Base-by-base conservation (phyloP, 37 sponge, comb jelly and placozoan species). In the Axinella damicornis region DNA sequence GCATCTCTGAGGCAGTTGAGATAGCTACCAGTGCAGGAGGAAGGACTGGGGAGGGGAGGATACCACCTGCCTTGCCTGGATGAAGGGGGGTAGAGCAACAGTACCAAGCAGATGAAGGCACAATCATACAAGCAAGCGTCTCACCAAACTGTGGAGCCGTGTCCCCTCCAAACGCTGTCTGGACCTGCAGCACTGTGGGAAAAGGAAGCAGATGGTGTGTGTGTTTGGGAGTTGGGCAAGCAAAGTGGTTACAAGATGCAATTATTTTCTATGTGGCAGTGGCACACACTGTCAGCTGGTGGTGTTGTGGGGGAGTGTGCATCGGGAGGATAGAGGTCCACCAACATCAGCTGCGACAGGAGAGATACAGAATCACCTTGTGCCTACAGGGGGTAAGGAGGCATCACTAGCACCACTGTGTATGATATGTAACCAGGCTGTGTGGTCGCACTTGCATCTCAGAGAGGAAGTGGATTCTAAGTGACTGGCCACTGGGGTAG, bases 1-100 rank as follows among this genome's bases (percentile, higher is more conserved):
- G 91, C 40, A 90, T 36, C 25, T 78, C 91, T 6, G 85, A 41
- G n/a, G 79, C 64, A 78, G 75, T 65, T 28, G 88, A 65, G 37
- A 90, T 71, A 0, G 78, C 83, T 11, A 61, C 71, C n/a, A 82
- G 25, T 4, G 57, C 64, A n/a, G 79, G 62, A 14, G 41, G 65
- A 31, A 46, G 65, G 21, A 52, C 22, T 14, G 72, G 72, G 21
- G 72, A 71, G 37, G 41, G 13, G 18, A 52, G 38, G 12, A 9
- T 46, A 9, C 9, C 46, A 46, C 46, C 9, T 46, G 46, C 46
- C 4, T 46, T 46, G 6, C 46, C 46, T 46, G 9, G 6, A 46
- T 4, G 46, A 9, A 46, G 46, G 9, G 63, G 63, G 27, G 11
- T n/a, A n/a, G n/a, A n/a, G n/a, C 16, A 16, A 57, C 58, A 57